These are phyloP conservation scores for Cyprinodon diabolis DNA, from an alignment of 2,797 vertebrate genomes.

Conservation along the genomic window DNA sequence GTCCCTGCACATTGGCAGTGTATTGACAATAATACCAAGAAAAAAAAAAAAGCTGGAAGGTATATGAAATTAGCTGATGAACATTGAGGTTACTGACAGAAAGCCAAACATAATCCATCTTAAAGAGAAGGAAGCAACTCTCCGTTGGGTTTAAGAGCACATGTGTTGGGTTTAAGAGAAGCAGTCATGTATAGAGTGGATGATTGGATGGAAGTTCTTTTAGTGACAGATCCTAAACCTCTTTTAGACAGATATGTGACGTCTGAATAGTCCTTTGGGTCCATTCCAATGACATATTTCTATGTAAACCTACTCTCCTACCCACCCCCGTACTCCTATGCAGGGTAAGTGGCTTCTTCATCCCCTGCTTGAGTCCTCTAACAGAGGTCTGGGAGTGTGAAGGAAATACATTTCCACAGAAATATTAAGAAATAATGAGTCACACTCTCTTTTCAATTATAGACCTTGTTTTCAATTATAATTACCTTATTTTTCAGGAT, in stretches of 20 bases:
- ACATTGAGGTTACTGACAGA: neutral
- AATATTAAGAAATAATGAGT: neutral
- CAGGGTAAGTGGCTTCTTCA: too few species aligned
- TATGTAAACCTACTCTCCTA: too few species aligned
- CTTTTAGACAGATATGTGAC: neutral
- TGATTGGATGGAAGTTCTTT: neutral
- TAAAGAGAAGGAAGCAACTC: neutral
- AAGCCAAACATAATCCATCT: neutral
- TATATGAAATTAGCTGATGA: neutral
- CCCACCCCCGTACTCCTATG: too few species aligned
- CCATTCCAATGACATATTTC: neutral
- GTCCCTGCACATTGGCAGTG: too few species aligned
- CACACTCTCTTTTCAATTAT: too few species aligned
- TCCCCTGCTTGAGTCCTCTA: too few species aligned
- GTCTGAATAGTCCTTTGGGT: neutral
- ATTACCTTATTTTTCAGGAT: too few species aligned
- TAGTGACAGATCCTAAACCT: neutral
- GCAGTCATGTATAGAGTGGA: neutral
- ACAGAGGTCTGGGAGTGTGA: too few species aligned
- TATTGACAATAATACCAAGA: too few species aligned
- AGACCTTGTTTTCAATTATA: too few species aligned
- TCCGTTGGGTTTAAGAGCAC: neutral
- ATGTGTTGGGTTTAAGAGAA: neutral
- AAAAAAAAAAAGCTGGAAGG: too few species aligned
- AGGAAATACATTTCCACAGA: neutral